Conservation (phyloP, 1,140 invertebrate genomes). For the Drosophila bocqueti region DNA sequence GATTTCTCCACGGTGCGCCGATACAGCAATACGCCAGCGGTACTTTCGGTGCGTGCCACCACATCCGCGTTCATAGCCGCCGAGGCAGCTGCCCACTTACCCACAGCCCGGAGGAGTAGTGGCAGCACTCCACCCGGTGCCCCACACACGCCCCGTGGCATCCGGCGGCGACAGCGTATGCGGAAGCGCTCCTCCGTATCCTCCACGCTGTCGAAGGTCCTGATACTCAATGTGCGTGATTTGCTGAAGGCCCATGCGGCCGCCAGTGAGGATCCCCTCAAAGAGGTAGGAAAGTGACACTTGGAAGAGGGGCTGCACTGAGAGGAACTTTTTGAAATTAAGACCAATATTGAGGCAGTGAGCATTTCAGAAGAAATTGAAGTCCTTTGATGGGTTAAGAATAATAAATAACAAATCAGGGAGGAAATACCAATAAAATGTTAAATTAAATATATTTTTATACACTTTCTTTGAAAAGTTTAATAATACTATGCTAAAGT, state of each 20-base stretch:
- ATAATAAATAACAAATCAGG: neutral
- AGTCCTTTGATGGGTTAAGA: neutral
- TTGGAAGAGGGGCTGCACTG: neutral
- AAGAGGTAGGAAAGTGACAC: conserved; percentile 56
- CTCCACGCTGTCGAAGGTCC: conserved; percentile 81
- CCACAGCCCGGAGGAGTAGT: neutral
- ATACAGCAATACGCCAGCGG: conserved; percentile 70
- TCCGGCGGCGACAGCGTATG: conserved; percentile 65
- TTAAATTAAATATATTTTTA: neutral
- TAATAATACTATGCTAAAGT: neutral
- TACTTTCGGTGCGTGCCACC: conserved; percentile 18
- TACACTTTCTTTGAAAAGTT: neutral
- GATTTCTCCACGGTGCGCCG: conserved; percentile 80
- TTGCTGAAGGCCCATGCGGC: conserved; percentile 68
- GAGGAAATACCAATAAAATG: too few species aligned
- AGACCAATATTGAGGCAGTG: too few species aligned
- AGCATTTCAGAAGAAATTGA: too few species aligned
- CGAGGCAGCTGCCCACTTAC: conserved; percentile 47
- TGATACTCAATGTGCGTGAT: conserved; percentile 84
- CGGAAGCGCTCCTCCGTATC: conserved; percentile 82
- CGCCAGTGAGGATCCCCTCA: conserved; percentile 32
- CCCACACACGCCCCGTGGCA: conserved; percentile 56
- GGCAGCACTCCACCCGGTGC: neutral
- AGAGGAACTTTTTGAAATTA: neutral
- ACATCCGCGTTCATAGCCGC: conserved; percentile 35